Base-by-base conservation (phyloP, 2,113 vertebrate species). In the Dissostichus mawsoni region DNA sequence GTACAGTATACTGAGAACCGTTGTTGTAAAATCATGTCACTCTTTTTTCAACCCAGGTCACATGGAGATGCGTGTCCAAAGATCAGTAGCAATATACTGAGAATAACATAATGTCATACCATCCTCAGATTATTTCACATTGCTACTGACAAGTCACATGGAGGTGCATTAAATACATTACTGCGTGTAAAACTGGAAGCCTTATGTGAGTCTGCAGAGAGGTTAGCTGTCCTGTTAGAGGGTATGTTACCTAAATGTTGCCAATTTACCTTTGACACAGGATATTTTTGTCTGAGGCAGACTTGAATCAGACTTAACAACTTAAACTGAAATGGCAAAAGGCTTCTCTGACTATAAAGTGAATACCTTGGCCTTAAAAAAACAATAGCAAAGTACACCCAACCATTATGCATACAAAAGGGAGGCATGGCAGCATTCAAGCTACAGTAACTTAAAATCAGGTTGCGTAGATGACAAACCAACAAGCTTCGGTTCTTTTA, bases 31-130 rank as follows among this genome's bases (percentile, higher is more conserved):
- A 83, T 47, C 12, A 48, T 58, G 44, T 53, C n/a, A 47, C n/a
- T 12, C 17, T 16, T 69, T 25, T 58, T 56, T 44, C 6, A 48
- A 14, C 36, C 1, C 17, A 45, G 11, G 59, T 87, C 84, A 83
- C 85, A 83, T 61, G 80, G 41, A 65, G 41, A 72, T 8, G 33
- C n/a, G 17, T 11, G 80, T 89, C 50, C 86, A 89, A 86, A 87
- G 92, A 77, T 88, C 79, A 66, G 3, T 78, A 52, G n/a, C 57
- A 47, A 78, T 68, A 47, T 8, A 48, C 25, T 77, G 11, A 58
- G 74, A 79, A 78, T 36, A 17, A 59, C 53, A 13, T 36, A 36
- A 36, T 7, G 36, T 64, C 36, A 64, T 76, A 79, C 74, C 87
- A 82, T 45, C n/a, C 57, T 67, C 18, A 65, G 9, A 83, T 53